Base-by-base conservation (phyloP, 2,113 vertebrate genomes). In the Illadopsis cleaveri region DNA sequence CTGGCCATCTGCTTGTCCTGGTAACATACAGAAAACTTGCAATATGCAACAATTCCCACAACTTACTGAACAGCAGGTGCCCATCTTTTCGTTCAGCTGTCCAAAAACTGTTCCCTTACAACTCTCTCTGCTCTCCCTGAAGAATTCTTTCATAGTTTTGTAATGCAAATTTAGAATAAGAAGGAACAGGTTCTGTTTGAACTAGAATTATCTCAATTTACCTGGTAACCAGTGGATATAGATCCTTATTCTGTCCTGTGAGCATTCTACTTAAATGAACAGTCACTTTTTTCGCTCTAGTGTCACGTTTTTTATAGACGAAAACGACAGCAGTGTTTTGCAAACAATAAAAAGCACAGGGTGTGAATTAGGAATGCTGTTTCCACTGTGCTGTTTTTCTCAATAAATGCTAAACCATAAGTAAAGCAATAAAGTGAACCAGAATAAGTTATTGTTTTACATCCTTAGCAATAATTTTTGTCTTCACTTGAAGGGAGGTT, bases 1-100 rank as follows among this genome's bases (percentile, higher is more conserved):
- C 94, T 87, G 89, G 73, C 96, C 96, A 95, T 97, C 97, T 97
- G 97, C 88, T 97, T 95, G 88, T 94, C 83, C 87, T 84, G 79
- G 82, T 93, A 95, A 80, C 91, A 81, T 21, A 86, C 16, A 89
- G 47, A 91, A 95, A 75, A 96, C 89, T 6, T 95, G 82, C 87
- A 97, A 78, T 89, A 88, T 75, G 82, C 66, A 97, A 82, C 93
- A 86, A 97, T 94, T 97, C 96, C 95, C 89, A 91, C 81, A 92
- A 95, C 95, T 93, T 97, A 68, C 71, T 94, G 82, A 97, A 95
- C 94, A 96, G 92, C 95, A 97, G 96, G 76, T 95, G 94, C 92
- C 90, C 89, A 89, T 94, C 93, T 97, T 96, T 96, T 94, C 79
- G 69, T 96, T 95, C 96, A 94, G 72, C 92, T 96, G 86, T 86